Conservation (phyloP, 1,140 invertebrate genomes). For the Agraylea sexmaculata region DNA sequence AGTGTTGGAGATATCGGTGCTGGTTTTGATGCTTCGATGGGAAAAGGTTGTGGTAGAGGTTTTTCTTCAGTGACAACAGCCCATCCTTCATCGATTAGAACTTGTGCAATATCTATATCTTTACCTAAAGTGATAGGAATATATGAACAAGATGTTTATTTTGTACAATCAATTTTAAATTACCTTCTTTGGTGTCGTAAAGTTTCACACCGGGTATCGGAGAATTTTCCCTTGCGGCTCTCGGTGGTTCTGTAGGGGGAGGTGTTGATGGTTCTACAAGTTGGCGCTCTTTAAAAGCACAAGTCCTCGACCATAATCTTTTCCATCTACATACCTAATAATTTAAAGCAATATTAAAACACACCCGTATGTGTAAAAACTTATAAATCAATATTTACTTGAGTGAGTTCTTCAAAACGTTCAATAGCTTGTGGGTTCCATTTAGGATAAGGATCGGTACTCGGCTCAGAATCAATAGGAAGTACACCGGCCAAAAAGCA, state of each 20-base stretch:
- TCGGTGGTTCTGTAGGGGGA: slow-evolving; percentile 20
- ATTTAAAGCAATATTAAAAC: slow-evolving; percentile 1
- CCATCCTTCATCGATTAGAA: slow-evolving; percentile 30
- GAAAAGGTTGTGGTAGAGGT: slow-evolving; percentile 5
- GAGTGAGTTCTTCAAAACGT: slow-evolving; percentile 56
- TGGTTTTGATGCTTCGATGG: slow-evolving; percentile 14
- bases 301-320: slow-evolving; percentile 52
- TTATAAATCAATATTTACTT: slow-evolving; percentile 27
- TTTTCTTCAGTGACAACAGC: slow-evolving; percentile 21
- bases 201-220: slow-evolving; percentile 52
- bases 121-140: slow-evolving; percentile 18
- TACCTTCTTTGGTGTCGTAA: slow-evolving; percentile 41
- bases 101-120: slow-evolving; percentile 29
- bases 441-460: neutral
- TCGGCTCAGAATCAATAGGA: slow-evolving; percentile 26
- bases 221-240: slow-evolving; percentile 43
- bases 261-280: slow-evolving; percentile 18
- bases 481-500: slow-evolving; percentile 62
- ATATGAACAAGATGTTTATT: too few relatives aligned
- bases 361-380: neutral
- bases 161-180: slow-evolving; percentile 9
- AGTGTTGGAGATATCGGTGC: slow-evolving; percentile 14
- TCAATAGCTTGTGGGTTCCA: slow-evolving; percentile 59
- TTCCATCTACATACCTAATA: slow-evolving; percentile 49
- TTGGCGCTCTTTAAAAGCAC: slow-evolving; percentile 47